phyloP scores from a whole-genome alignment of 2,888 invertebrate genomes.

The Caenorhabditis sp. region DNA sequence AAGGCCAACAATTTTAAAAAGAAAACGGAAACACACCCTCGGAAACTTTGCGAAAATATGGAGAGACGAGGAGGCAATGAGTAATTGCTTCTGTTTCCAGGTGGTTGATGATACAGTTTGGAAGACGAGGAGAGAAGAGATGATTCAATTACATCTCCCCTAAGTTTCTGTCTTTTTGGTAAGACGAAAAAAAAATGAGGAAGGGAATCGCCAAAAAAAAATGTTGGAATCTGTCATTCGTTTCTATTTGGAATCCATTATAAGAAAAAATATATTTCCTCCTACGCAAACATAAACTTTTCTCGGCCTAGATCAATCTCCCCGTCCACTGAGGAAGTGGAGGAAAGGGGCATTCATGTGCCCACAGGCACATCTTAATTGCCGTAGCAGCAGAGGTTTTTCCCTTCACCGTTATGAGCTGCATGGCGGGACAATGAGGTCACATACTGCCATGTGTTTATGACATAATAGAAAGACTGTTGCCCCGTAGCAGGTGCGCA shows the following conservation, averaged over 20 bases:
- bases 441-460: slow-evolving; percentile 45
- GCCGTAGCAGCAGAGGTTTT: slow-evolving; percentile 26
- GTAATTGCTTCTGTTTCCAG: slow-evolving; percentile 58
- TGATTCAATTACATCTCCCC: slow-evolving; percentile 48
- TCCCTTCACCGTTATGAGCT: not conserved
- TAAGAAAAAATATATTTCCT: slow-evolving; percentile 13
- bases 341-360: slow-evolving; percentile 38
- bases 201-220: slow-evolving; percentile 10
- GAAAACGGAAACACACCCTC: slow-evolving; percentile 31
- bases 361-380: slow-evolving; percentile 13
- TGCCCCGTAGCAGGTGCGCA: slow-evolving; percentile 55
- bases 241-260: slow-evolving; percentile 51
- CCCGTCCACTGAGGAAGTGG: slow-evolving; percentile 32
- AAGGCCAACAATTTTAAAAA: not conserved
- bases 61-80: slow-evolving; percentile 22
- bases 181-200: slow-evolving; percentile 1
- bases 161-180: not conserved
- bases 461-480: slow-evolving; percentile 56
- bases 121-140: slow-evolving; percentile 1
- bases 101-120: slow-evolving; percentile 47
- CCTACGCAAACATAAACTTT: slow-evolving; percentile 44
- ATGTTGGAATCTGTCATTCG: slow-evolving; percentile 23
- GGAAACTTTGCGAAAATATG: not conserved
- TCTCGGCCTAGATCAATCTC: slow-evolving; percentile 18
- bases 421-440: slow-evolving; percentile 14